Percentiles rank a stretch among this genome's conserved stretches.
These are phyloP conservation scores for Apeira syringaria DNA, from an alignment of 2,888 invertebrate species.

Conservation along the genomic window DNA sequence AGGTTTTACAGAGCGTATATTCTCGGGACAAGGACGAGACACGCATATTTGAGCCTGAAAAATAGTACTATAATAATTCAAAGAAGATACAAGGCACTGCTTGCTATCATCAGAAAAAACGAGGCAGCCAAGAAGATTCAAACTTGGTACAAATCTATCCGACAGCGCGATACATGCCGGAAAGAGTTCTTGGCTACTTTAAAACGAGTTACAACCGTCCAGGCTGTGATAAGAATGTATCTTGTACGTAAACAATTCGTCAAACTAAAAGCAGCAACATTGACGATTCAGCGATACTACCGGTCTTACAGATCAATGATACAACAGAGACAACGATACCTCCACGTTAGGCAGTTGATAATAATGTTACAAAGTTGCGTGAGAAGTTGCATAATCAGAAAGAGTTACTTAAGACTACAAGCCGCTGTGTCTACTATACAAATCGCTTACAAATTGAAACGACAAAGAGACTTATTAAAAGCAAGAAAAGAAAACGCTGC, in stretches of 20 bases:
- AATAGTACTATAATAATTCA: conserved; percentile 46
- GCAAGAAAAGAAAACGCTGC: conserved; percentile 49
- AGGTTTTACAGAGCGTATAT: conserved; percentile 54
- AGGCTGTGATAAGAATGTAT: conserved; percentile 61
- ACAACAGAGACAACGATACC: conserved; percentile 41
- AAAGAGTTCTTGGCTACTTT: conserved; percentile 47
- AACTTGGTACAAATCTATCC: conserved; percentile 56
- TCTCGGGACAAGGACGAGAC: conserved; percentile 45
- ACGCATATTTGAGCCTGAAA: conserved; percentile 43
- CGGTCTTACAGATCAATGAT: conserved; percentile 52
- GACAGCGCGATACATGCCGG: conserved; percentile 48
- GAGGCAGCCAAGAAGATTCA: conserved; percentile 62
- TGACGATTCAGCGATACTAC: conserved; percentile 63
- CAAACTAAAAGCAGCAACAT: conserved; percentile 41
- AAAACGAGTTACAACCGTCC: conserved; percentile 51
- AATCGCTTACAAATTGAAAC: conserved; percentile 58
- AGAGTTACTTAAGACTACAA: conserved; percentile 47
- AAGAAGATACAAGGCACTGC: conserved; percentile 61
- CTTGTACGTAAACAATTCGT: conserved; percentile 45
- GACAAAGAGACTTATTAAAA: conserved; percentile 37
- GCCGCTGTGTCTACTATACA: conserved; percentile 58
- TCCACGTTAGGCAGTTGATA: conserved; percentile 37
- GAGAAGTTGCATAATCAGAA: conserved; percentile 50
- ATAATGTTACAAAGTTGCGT: conserved; percentile 49
- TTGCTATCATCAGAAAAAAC: conserved; percentile 36